Evolutionary conservation across 2,113 vertebrate species (phyloP).

Genomic region (Etheostoma cragini): DNA sequence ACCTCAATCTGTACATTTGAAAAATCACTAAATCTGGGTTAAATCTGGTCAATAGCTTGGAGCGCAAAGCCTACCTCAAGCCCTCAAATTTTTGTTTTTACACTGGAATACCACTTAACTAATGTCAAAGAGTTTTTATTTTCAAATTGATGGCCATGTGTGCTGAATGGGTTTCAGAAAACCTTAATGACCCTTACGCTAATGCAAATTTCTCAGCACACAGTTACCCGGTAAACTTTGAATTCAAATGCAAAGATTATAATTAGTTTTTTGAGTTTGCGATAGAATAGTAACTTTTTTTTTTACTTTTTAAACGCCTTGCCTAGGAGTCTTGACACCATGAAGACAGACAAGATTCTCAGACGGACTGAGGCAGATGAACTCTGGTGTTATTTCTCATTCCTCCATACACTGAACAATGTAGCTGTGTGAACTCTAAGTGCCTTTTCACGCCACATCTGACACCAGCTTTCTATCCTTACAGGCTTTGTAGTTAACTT

Average conservation of each 20-base stretch:
- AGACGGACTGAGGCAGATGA: conserved; percentile 13
- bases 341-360: conserved; percentile 12
- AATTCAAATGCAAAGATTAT: conserved; percentile 64
- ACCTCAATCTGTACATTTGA: conserved; percentile 49
- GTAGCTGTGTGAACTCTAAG: background rate
- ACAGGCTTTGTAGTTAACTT: conserved; percentile 19
- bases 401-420: conserved; percentile 7
- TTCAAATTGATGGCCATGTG: conserved; percentile 42
- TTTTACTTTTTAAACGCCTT: conserved; percentile 22
- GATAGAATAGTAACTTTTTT: conserved; percentile 24
- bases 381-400: conserved; percentile 12
- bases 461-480: conserved; percentile 5
- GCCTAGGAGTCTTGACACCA: conserved; percentile 11
- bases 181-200: conserved; percentile 49
- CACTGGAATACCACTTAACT: conserved; percentile 41
- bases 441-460: conserved; percentile 18
- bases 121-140: conserved; percentile 57
- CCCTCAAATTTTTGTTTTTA: conserved; percentile 50
- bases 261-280: conserved; percentile 47
- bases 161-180: conserved; percentile 54
- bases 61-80: conserved; percentile 18
- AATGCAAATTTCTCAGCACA: conserved; percentile 59
- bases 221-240: conserved; percentile 37
- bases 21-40: conserved; percentile 46
- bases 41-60: conserved; percentile 43